Base-by-base conservation (phyloP, 2,797 vertebrate species). In the Eutrigla gurnardus region DNA sequence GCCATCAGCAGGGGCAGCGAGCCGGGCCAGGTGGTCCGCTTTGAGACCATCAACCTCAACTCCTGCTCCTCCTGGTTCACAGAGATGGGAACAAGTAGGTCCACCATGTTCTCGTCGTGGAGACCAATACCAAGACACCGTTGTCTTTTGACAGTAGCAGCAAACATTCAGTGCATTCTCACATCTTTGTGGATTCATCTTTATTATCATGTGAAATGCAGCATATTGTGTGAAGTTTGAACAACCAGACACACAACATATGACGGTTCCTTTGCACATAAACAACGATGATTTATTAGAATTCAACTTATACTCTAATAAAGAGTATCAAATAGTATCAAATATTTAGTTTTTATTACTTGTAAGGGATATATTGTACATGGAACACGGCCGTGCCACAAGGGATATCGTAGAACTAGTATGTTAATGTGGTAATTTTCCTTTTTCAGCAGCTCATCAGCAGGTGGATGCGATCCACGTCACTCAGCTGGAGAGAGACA, bases 61-160 rank as follows among this genome's bases (percentile, higher is more conserved):
- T 99, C 98, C 7, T 97, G 97, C 54, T 99, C 98, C 10, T 99
- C 98, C 0, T 99, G 98, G 98, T 99, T 99, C 94, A 99, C 97
- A 12, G 96, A 98, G 83, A 97, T 97, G 0, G 97, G 96, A 83
- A 94, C 96, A 89, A 95, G 98, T 99, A 86, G 92, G 94, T 78
- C 25, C 11, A 18, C 32, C 14, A 4, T 47, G 25, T 39, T 25
- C 12, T 58, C 5, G 11, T 46, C 18, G 33, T 49, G 37, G 33
- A 50, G 25, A 39, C 11, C 11, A 32, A 8, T 9, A 13, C 9
- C 40, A 33, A 42, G 60, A 36, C 15, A 2, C n/a, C 0, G 2
- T 7, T 6, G 6, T 52, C 49, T 32, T 12, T 47, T n/a, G 17
- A 6, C 47, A 18, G 47, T 18, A 25, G 3, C n/a, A 8, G 18